Evolutionary conservation across 2,113 vertebrate genomes (phyloP).

Genomic region (Coracopsis vasa): DNA sequence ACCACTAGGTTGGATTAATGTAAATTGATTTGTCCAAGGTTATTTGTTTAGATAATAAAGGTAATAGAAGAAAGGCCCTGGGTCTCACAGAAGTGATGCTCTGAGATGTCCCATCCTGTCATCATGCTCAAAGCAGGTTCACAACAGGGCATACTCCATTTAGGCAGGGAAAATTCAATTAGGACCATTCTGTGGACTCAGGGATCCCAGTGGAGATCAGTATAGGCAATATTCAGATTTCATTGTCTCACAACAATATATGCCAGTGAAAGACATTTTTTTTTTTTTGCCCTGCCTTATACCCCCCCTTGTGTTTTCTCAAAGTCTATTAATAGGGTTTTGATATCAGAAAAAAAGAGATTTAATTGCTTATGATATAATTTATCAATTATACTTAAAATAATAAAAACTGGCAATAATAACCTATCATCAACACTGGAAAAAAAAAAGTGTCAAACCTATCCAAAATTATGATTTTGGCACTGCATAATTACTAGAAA

Average conservation of each 20-base stretch:
- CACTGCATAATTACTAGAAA: not conserved
- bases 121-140: conserved; percentile 87
- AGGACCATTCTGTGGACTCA: conserved; percentile 82
- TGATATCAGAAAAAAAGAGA: not conserved
- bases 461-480: not conserved
- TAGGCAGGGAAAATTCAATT: conserved; percentile 93
- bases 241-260: conserved; percentile 81
- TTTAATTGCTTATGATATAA: not conserved
- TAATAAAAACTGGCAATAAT: not conserved
- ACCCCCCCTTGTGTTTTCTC: conserved; percentile 42
- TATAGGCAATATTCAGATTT: conserved; percentile 83
- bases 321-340: not conserved
- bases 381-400: not conserved
- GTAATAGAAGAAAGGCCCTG: conserved; percentile 81
- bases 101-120: conserved; percentile 81
- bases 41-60: conserved; percentile 91
- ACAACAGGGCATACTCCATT: conserved; percentile 89
- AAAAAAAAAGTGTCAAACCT: not conserved
- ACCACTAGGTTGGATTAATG: conserved; percentile 72
- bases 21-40: conserved; percentile 80
- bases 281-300: conserved; percentile 55
- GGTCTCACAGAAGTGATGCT: conserved; percentile 82
- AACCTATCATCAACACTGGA: not conserved
- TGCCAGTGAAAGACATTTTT: conserved; percentile 66
- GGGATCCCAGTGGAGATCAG: conserved; percentile 77